Evolutionary conservation across 2,888 invertebrate genomes (phyloP).

Genomic region (Julus scandinavius): DNA sequence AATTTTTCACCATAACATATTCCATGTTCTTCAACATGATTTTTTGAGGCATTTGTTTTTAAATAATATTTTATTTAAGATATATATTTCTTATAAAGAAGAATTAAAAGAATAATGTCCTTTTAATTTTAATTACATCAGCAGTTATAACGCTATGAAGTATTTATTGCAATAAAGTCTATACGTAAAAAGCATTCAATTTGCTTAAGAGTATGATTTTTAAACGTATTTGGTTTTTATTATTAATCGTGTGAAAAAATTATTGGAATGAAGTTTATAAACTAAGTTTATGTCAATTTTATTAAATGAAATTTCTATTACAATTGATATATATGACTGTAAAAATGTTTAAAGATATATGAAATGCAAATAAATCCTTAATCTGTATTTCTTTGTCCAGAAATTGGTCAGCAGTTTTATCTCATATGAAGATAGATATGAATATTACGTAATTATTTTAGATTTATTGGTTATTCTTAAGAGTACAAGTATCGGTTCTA

Average conservation of each 20-base stretch:
- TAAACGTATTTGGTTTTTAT: not conserved
- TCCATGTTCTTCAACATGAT: not conserved
- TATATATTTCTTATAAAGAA: not conserved
- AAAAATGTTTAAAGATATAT: not conserved
- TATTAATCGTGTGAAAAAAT: not conserved
- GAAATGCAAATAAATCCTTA: constrained; percentile 34
- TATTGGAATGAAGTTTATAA: not conserved
- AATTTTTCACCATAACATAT: not conserved
- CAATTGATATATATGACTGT: constrained; percentile 38
- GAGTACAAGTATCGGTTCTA: too few relatives aligned
- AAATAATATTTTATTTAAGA: not conserved
- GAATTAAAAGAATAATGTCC: not conserved
- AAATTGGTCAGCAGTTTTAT: not conserved
- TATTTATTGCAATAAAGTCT: constrained; percentile 29
- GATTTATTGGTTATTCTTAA: too few relatives aligned
- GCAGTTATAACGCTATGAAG: not conserved
- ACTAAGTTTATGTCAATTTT: not conserved
- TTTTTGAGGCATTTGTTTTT: not conserved
- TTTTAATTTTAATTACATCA: not conserved
- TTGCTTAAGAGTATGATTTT: not conserved
- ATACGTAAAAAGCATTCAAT: not conserved
- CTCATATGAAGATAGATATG: too few relatives aligned
- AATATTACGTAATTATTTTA: too few relatives aligned
- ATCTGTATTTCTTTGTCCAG: not conserved
- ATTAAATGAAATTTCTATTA: constrained; percentile 8